Evolutionary conservation across 2,113 vertebrate species (phyloP).

Genomic region (Chunga burmeisteri): DNA sequence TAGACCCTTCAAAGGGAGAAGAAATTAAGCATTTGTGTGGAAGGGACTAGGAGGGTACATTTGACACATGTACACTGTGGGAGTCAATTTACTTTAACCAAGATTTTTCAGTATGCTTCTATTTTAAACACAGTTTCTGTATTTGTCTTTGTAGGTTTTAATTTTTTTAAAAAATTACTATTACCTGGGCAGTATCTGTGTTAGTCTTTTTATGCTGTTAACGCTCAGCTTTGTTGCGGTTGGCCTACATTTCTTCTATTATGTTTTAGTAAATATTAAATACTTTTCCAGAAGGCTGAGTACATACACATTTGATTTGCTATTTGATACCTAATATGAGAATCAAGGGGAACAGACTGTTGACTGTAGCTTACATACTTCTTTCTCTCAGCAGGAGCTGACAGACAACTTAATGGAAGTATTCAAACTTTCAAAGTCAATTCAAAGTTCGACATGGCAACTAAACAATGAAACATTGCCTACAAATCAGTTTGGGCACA

Average conservation of each 20-base stretch:
- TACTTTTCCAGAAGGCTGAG: neutral
- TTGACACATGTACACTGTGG: rapidly evolving
- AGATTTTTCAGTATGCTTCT: neutral
- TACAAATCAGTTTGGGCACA: neutral
- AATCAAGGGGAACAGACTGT: neutral
- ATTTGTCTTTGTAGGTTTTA: neutral
- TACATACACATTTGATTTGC: neutral
- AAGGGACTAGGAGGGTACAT: neutral
- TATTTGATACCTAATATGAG: neutral
- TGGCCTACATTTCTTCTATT: neutral
- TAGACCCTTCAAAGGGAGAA: neutral
- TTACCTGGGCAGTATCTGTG: neutral
- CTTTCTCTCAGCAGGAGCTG: neutral
- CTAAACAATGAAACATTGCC: neutral
- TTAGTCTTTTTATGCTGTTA: neutral
- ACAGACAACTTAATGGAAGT: neutral
- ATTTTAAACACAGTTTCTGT: neutral
- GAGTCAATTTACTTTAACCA: neutral
- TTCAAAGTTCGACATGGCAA: neutral
- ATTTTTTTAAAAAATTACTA: neutral
- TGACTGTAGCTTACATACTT: neutral
- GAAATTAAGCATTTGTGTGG: neutral
- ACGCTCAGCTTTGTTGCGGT: neutral
- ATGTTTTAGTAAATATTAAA: neutral
- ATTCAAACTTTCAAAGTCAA: neutral